Conservation (phyloP, 2,797 vertebrate species). For the Sebastes hopkinsi region DNA sequence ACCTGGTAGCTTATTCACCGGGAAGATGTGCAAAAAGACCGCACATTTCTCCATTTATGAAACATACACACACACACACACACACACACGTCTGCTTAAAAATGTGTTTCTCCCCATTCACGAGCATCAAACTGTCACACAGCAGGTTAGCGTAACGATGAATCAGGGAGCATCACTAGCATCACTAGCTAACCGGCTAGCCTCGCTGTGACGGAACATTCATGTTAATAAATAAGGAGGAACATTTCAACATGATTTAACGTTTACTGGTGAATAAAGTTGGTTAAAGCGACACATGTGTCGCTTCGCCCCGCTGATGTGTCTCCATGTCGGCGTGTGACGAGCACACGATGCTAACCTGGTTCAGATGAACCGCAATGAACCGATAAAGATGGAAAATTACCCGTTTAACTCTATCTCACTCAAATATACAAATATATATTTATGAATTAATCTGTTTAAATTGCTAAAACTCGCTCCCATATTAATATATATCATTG, state of each 20-base stretch:
- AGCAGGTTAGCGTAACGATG: not conserved
- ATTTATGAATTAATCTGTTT: rapidly evolving
- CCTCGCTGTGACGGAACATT: not conserved
- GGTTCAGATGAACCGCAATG: not conserved
- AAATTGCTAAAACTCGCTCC: rapidly evolving
- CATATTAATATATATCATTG: rapidly evolving
- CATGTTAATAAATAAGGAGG: rapidly evolving
- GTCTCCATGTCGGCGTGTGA: too few species aligned
- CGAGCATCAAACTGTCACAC: not conserved
- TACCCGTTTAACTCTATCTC: rapidly evolving
- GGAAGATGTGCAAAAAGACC: rapidly evolving
- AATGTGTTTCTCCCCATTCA: not conserved
- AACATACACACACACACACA: too few species aligned
- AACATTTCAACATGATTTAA: rapidly evolving
- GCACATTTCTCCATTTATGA: rapidly evolving
- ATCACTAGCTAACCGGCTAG: conserved; percentile 27
- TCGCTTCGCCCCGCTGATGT: rapidly evolving
- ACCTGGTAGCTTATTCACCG: not conserved
- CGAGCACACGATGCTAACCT: conserved; percentile 1
- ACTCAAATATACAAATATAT: rapidly evolving
- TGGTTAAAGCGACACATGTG: not conserved
- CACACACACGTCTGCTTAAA: rapidly evolving
- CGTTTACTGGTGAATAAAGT: rapidly evolving
- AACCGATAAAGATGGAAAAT: not conserved
- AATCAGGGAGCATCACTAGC: conserved; percentile 25